Percentiles rank a stretch among this genome's conserved stretches.
Evolutionary conservation across 1,140 invertebrate genomes (phyloP).

Genomic region (Oppia nitens): DNA sequence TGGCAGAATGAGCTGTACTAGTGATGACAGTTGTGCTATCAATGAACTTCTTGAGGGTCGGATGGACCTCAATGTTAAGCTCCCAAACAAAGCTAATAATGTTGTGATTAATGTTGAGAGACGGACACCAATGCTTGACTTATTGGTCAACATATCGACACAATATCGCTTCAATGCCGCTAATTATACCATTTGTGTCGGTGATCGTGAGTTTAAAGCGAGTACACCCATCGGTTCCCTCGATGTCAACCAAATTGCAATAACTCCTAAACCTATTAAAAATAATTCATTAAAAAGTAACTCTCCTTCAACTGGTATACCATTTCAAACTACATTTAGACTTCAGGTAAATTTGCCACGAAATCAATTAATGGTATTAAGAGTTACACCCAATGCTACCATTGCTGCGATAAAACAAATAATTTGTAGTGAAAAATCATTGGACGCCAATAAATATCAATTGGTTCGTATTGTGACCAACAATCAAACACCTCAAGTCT

Average conservation of each 20-base stretch:
- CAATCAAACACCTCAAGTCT: constrained; percentile 11
- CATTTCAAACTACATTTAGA: constrained; percentile 44
- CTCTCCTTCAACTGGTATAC: constrained; percentile 1
- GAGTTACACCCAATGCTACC: constrained; percentile 46
- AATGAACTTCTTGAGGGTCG: constrained; percentile 51
- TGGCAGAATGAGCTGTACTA: not conserved
- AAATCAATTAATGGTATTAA: constrained; percentile 57
- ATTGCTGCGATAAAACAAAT: constrained; percentile 47
- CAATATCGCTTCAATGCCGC: constrained; percentile 32
- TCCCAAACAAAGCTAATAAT: constrained; percentile 34
- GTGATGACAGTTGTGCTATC: constrained; percentile 27
- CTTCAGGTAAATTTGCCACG: constrained; percentile 62
- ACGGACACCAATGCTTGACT: constrained; percentile 61
- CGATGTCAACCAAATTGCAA: constrained; percentile 36
- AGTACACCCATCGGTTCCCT: constrained; percentile 54
- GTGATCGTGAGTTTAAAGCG: constrained; percentile 48
- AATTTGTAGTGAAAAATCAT: constrained; percentile 60
- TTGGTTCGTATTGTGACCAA: constrained; percentile 28
- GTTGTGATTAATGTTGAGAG: constrained; percentile 8
- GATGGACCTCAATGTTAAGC: constrained; percentile 50
- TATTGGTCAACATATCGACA: constrained; percentile 58
- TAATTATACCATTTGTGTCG: constrained; percentile 14
- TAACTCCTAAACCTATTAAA: constrained; percentile 36
- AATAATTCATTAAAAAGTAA: not conserved
- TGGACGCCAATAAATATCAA: constrained; percentile 54